Conservation (phyloP, 1,140 invertebrate genomes). For the Gryllus bimaculatus region DNA sequence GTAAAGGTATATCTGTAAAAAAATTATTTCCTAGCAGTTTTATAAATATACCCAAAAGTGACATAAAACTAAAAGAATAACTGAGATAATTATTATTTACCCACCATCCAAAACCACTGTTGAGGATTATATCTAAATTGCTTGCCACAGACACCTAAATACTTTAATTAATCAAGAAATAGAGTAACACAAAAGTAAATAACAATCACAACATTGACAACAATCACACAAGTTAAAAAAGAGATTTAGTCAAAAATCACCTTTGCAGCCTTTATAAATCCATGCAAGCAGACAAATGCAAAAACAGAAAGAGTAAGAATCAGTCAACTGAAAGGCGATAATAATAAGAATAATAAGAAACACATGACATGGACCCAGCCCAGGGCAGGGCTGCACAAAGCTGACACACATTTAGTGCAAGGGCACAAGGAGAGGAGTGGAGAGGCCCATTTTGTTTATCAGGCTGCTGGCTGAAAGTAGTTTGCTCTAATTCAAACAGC, state of each 20-base stretch:
- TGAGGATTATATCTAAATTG: not conserved
- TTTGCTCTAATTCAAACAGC: not conserved
- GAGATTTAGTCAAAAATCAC: conserved; percentile 22
- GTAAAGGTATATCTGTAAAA: too few relatives aligned
- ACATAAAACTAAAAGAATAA: too few relatives aligned
- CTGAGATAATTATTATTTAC: not conserved
- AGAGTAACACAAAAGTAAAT: not conserved
- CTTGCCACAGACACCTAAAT: not conserved
- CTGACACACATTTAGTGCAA: not conserved
- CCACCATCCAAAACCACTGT: not conserved
- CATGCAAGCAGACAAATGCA: conserved; percentile 30
- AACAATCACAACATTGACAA: not conserved
- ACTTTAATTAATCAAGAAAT: not conserved
- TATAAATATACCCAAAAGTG: too few relatives aligned
- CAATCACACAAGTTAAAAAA: not conserved
- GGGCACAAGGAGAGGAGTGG: not conserved
- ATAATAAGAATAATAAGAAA: conserved; percentile 9
- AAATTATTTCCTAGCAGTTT: too few relatives aligned
- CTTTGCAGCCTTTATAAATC: conserved; percentile 30
- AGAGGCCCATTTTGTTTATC: not conserved
- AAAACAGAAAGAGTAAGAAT: conserved; percentile 23
- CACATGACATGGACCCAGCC: not conserved
- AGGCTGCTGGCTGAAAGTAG: too few relatives aligned
- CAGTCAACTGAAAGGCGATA: conserved; percentile 12
- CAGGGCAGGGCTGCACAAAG: not conserved